Base-by-base conservation (phyloP, 1,140 invertebrate species). In the Meloidogyne exigua region DNA sequence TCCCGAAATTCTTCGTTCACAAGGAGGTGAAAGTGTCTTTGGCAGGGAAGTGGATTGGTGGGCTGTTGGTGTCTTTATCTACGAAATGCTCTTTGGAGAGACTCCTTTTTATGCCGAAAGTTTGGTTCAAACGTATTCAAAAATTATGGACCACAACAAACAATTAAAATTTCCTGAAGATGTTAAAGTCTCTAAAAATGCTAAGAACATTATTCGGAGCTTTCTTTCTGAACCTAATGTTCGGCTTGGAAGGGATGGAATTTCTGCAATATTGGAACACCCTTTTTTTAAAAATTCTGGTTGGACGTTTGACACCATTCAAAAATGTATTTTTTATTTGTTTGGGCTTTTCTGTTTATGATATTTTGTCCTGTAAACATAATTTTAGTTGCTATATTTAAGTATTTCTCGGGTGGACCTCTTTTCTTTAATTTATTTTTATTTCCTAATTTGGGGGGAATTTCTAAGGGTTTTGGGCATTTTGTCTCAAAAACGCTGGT, bases 11-110 rank as follows among this genome's bases (percentile, higher is more conserved):
- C 90, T 99, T 71, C 93, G 96, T 87, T 97, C 95, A 9, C 95
- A 99, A 89, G 95, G 95, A 85, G 93, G 93, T n/a, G 93, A 95
- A 87, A 94, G 95, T 9, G 84, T 88, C 64, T 91, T 91, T 80
- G 95, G 96, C 0, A 89, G 93, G 49, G 96, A 99, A 89, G 98
- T 96, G 89, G 97, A 99, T 89, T 99, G 95, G 94, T 99, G 97
- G 97, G 96, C 94, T 18, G 95, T 99, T 18, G 96, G 96, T 62
- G 95, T 99, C 69, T 95, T 99, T 88, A 90, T 99, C 0, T 99
- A 96, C 89, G 96, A 99, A 90, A 98, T 99, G 95, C 90, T 98
- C 10, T 92, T 96, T 76, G 91, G 95, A n/a, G 96, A 99, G 88
- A 95, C 96, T 5, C 96, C 96, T 4, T 99, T 99, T 89, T 99